Base-by-base conservation (phyloP, 2,888 invertebrate genomes). In the Eumacrocentrus americanus region DNA sequence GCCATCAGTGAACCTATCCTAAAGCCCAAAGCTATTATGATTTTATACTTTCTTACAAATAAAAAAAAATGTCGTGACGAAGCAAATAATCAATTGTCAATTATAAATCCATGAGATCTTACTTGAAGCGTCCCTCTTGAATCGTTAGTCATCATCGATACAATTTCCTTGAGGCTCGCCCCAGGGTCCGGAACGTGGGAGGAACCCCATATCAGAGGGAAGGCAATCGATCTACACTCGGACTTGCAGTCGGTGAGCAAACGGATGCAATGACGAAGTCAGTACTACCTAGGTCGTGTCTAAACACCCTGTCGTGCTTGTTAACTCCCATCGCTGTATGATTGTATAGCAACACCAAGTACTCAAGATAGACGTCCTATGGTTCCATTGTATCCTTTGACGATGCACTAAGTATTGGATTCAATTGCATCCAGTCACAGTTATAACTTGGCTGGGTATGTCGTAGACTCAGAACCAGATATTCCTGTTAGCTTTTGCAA, bases 181-280 rank as follows among this genome's bases (percentile, higher is more conserved):
- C 9, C 4, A 18, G 29, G 11, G 11, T 35, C 6, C 35, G 7
- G 16, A 20, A 35, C 29, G 12, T 14, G 20, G 22, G n/a, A 14
- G 54, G 20, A 54, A 44, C 29, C 16, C 18, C 9, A 54, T 54
- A 54, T 40, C n/a, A 42, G 14, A 20, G n/a, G 53, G 25, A 25
- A 29, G 29, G 51, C 62, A 23, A 59, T 51, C 55, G 55, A 56
- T 56, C 52, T 54, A 37, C 44, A 54, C 46, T 38, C 12, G 35
- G 40, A 52, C 55, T 53, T 53, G 50, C 52, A 64, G 57, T 57
- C 42, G 52, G 51, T 47, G 50, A 34, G 55, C 60, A 62, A 62
- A 64, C 61, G 57, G 64, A 62, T 56, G 47, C 52, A 57, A 55
- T 64, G 61, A 64, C 60, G 57, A 62, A 57, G 61, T 54, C 54